A percentile compares a stretch with the other conserved stretches of the same genome.
Evolutionary conservation across 1,140 invertebrate species (phyloP).

Genomic region (Ladona fulva): DNA sequence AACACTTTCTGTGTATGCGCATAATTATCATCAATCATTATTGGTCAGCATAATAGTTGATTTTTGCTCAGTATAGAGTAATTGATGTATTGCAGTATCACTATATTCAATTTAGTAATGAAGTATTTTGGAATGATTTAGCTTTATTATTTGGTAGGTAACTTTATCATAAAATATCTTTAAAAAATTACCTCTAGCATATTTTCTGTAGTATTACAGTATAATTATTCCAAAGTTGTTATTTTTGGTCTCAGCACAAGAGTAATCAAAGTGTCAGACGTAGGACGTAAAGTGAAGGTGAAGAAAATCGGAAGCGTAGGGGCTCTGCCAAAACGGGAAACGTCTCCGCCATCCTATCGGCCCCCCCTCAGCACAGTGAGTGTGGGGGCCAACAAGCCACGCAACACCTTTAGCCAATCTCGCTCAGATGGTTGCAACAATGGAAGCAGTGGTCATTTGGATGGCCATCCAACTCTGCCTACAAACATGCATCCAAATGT

Average conservation of each 20-base stretch:
- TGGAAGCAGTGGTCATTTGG: slow-evolving; percentile 13
- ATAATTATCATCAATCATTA: too few species aligned
- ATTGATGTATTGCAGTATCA: too few species aligned
- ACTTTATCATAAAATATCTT: too few species aligned
- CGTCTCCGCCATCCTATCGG: slow-evolving; percentile 30
- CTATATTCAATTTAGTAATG: too few species aligned
- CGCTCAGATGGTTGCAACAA: slow-evolving; percentile 19
- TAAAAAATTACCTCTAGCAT: too few species aligned
- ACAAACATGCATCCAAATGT: slow-evolving; percentile 34
- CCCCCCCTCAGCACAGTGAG: slow-evolving; percentile 21
- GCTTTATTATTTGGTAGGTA: too few species aligned
- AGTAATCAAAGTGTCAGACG: slow-evolving; percentile 83
- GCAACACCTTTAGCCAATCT: slow-evolving; percentile 20
- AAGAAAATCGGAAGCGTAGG: slow-evolving; percentile 31
- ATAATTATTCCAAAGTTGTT: too few species aligned
- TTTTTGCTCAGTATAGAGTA: too few species aligned
- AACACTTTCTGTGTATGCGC: too few species aligned
- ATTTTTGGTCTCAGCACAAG: slow-evolving; percentile 57
- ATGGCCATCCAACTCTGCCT: slow-evolving; percentile 26
- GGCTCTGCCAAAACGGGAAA: slow-evolving; percentile 19
- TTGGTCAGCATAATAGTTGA: too few species aligned
- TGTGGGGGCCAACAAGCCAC: slow-evolving; percentile 16
- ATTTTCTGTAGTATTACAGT: too few species aligned
- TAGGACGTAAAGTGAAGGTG: slow-evolving; percentile 73
- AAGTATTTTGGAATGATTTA: too few species aligned